A percentile compares a stretch with the other conserved stretches of the same genome.
phyloP scores from a whole-genome alignment of 2,888 invertebrate species.

The Cerastoderma edule region DNA sequence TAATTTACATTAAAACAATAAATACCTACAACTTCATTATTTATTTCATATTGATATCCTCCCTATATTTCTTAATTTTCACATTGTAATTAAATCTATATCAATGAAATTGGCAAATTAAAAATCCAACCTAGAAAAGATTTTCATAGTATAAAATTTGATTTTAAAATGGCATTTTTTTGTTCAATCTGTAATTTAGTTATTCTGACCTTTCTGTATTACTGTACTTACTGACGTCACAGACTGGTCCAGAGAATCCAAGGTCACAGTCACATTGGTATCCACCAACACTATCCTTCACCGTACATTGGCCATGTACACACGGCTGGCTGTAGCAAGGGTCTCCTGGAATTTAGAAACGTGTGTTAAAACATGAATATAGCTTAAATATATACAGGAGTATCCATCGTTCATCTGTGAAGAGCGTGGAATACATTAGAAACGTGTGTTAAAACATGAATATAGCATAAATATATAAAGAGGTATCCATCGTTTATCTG shows the following conservation, averaged over 20 bases:
- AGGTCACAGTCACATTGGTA: constrained; percentile 46
- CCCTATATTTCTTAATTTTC: no score
- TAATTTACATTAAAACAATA: no score
- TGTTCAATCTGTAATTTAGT: no score
- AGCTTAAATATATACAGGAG: neutral
- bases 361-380: no score
- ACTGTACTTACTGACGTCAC: constrained; percentile 40
- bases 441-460: neutral
- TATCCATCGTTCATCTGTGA: neutral
- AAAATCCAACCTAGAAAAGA: neutral
- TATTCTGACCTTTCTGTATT: no score
- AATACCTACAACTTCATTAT: no score
- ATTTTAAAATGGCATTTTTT: no score
- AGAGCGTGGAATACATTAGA: neutral
- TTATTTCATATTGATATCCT: no score
- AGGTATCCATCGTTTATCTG: neutral
- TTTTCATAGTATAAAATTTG: no score
- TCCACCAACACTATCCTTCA: neutral
- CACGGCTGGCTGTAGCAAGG: constrained; percentile 30
- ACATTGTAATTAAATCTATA: no score
- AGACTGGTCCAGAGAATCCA: constrained; percentile 48
- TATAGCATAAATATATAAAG: neutral
- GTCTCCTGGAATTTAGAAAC: constrained; percentile 22
- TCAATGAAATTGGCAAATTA: no score
- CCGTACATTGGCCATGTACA: constrained; percentile 27